Conservation (phyloP, 1,140 invertebrate genomes). For the Yoshiicerus persimilis region DNA sequence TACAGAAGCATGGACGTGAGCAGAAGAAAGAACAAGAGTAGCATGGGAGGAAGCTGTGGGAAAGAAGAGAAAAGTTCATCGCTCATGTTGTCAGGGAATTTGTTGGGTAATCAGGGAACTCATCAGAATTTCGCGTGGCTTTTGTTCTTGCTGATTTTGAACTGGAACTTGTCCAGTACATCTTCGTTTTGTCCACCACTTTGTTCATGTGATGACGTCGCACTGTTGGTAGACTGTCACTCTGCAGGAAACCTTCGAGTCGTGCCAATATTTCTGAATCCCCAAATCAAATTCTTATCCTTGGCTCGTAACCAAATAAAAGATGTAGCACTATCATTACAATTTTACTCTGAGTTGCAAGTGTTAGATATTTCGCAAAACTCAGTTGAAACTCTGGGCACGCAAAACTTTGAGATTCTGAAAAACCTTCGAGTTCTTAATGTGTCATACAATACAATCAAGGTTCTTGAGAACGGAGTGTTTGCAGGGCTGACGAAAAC, state of each 20-base stretch:
- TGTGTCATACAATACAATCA: conserved; percentile 72
- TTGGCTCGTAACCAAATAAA: conserved; percentile 53
- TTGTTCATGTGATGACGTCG: conserved; percentile 78
- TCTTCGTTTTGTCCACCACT: conserved; percentile 69
- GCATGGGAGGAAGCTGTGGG: not conserved
- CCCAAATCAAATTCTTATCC: conserved; percentile 52
- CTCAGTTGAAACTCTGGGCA: conserved; percentile 72
- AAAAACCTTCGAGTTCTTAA: conserved; percentile 69
- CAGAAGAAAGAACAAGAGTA: not conserved
- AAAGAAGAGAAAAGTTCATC: not conserved
- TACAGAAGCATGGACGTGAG: not conserved
- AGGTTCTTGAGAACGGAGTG: conserved; percentile 69
- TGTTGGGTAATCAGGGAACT: conserved; percentile 5
- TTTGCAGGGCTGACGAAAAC: conserved; percentile 66
- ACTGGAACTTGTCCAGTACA: conserved; percentile 36
- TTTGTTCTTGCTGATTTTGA: conserved; percentile 34
- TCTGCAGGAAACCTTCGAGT: conserved; percentile 57
- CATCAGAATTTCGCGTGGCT: conserved; percentile 20
- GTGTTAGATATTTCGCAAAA: conserved; percentile 79
- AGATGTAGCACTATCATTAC: conserved; percentile 59
- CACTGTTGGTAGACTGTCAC: conserved; percentile 70
- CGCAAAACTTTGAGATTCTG: conserved; percentile 76
- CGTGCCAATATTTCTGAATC: conserved; percentile 50
- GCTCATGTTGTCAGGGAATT: not conserved
- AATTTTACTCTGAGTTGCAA: conserved; percentile 75